phyloP scores from a whole-genome alignment of 2,113 vertebrate species.

The Ammospiza nelsoni region DNA sequence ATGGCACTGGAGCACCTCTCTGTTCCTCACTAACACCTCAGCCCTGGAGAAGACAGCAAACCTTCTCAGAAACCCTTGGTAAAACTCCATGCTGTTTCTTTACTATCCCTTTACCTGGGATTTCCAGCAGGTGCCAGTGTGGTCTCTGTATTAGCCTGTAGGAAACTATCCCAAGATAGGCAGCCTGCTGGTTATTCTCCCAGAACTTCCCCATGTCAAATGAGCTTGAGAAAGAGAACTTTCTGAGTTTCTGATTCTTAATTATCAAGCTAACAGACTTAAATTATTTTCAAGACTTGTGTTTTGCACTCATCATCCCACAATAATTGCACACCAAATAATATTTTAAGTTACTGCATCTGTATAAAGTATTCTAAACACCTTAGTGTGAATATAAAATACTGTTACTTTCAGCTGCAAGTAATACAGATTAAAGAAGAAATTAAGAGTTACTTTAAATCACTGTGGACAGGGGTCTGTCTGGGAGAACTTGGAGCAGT shows the following conservation, averaged over 20 bases:
- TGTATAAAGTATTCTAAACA: neutral
- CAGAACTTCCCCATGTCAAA: neutral
- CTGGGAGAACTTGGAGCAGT: neutral
- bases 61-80: neutral
- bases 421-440: neutral
- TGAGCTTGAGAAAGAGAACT: neutral
- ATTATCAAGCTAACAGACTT: neutral
- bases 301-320: neutral
- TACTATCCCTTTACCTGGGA: neutral
- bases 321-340: neutral
- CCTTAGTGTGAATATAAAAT: neutral
- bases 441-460: neutral
- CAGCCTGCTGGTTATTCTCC: neutral
- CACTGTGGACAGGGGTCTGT: neutral
- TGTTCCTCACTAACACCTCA: neutral
- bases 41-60: neutral
- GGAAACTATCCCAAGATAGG: neutral
- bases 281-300: neutral
- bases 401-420: neutral
- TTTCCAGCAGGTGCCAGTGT: slow-evolving; percentile 45
- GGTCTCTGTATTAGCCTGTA: neutral
- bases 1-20: neutral
- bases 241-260: neutral
- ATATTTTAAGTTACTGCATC: neutral
- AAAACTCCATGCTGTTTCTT: neutral